Base-by-base conservation (phyloP, 30 jellyfish, hydroid and myxozoan genomes). In the Aurelia aurita region DNA sequence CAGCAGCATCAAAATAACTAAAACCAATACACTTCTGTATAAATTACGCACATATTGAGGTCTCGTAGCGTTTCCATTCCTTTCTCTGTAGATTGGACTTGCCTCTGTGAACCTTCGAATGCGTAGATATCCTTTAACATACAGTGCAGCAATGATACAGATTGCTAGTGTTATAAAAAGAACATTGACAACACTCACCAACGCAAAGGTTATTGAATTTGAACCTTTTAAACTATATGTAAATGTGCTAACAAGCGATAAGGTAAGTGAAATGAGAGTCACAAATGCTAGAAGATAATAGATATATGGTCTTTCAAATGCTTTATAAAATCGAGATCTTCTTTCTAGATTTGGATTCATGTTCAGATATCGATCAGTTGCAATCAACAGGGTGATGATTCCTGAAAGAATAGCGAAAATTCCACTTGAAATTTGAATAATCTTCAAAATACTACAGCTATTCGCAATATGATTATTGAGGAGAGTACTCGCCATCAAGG, bases 311-410 rank as follows among this genome's bases (percentile, higher is more conserved):
- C 23, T 18, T 29, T 12, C 7, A 29, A 32, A 29, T 29, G 15
- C 19, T n/a, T 68, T 32, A 16, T 13, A 34, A 12, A 6, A 25
- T 43, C 22, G 23, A 0, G 80, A 22, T 15, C 60, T 28, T 22
- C 60, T 25, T 1, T 68, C 58, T 12, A 68, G 19, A 2, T 19
- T 43, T 13, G 80, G 80, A 68, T 68, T 43, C 80, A 68, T 68
- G 28, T 68, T 49, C 28, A 53, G n/a, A 39, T 13, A 75, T 55
- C 87, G 32, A 60, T 75, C 87, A 22, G 29, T 22, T 1, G 87
- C 74, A 18, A 75, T 55, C n/a, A 75, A 47, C 25, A 57, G 15
- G 22, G 84, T 47, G 2, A 43, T 19, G 84, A 0, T 39, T 7
- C 15, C 14, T 39, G 51, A 39, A 39, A 39, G 15, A 5, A 39